These are phyloP conservation scores for Leptothorax acervorum DNA, from an alignment of 2,888 invertebrate genomes.

Conservation along the genomic window DNA sequence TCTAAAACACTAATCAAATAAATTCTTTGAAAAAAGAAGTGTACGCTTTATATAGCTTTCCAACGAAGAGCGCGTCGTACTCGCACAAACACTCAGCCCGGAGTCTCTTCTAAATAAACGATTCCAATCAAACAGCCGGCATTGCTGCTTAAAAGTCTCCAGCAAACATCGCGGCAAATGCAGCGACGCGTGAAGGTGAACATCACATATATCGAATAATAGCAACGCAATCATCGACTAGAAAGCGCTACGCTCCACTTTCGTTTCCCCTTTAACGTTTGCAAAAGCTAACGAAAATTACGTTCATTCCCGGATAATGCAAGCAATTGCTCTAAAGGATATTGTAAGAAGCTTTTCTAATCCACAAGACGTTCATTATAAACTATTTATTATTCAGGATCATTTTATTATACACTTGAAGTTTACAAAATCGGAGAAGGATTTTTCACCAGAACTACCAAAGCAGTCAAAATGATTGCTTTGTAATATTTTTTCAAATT, in stretches of 20 bases:
- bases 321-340: not conserved
- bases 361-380: not conserved
- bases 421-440: not conserved
- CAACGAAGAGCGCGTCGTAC: constrained; percentile 18
- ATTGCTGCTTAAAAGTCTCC: constrained; percentile 39
- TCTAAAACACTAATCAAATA: constrained; percentile 33
- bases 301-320: not conserved
- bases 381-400: not conserved
- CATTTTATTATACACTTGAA: not conserved
- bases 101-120: constrained; percentile 48
- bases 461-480: not conserved
- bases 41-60: not conserved
- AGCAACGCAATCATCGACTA: constrained; percentile 30
- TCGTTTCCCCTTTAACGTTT: not conserved
- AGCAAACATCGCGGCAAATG: constrained; percentile 29
- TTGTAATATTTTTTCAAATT: not conserved
- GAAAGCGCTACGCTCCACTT: constrained; percentile 19
- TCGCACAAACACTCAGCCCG: constrained; percentile 18
- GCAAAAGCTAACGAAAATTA: constrained; percentile 7
- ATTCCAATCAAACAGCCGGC: constrained; percentile 32
- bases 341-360: not conserved
- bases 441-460: not conserved
- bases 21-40: constrained; percentile 21
- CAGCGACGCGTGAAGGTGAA: constrained; percentile 20
- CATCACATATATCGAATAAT: constrained; percentile 24